Evolutionary conservation across 2,797 vertebrate species (phyloP).

Genomic region (Tenualosa thibaudeaui): DNA sequence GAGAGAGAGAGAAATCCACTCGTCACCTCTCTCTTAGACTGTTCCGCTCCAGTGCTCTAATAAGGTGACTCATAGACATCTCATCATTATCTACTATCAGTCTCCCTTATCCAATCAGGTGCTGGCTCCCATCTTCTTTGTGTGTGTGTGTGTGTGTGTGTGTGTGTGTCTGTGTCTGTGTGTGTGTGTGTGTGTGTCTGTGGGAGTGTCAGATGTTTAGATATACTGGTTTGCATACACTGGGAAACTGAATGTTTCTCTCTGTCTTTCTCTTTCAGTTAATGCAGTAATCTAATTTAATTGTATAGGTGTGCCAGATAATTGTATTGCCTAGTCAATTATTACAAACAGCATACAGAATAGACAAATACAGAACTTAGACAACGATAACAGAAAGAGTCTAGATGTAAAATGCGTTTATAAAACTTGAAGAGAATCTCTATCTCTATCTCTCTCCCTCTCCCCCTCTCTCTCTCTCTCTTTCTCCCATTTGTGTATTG

Average conservation of each 20-base stretch:
- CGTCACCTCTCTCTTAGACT: not conserved
- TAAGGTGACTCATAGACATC: not conserved
- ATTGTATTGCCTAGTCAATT: too few relatives aligned
- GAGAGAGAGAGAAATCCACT: not conserved
- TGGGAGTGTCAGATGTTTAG: not conserved
- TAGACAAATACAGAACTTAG: too few relatives aligned
- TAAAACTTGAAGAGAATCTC: not conserved
- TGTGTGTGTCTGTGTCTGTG: slow-evolving; percentile 12
- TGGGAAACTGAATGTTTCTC: too few relatives aligned
- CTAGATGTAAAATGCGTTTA: too few relatives aligned
- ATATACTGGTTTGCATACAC: too few relatives aligned
- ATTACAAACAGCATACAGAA: too few relatives aligned
- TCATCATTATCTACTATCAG: not conserved
- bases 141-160: not conserved
- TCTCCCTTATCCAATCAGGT: not conserved
- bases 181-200: slow-evolving; percentile 29
- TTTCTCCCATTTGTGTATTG: not conserved
- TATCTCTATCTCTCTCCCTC: not conserved
- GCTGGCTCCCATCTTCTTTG: not conserved
- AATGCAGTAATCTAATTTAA: too few relatives aligned
- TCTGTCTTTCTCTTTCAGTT: too few relatives aligned
- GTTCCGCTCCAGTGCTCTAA: not conserved
- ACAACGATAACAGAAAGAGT: too few relatives aligned
- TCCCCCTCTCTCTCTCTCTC: not conserved
- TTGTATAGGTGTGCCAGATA: too few relatives aligned